phyloP scores from a whole-genome alignment of 2,888 invertebrate genomes.

The Erannis defoliaria region DNA sequence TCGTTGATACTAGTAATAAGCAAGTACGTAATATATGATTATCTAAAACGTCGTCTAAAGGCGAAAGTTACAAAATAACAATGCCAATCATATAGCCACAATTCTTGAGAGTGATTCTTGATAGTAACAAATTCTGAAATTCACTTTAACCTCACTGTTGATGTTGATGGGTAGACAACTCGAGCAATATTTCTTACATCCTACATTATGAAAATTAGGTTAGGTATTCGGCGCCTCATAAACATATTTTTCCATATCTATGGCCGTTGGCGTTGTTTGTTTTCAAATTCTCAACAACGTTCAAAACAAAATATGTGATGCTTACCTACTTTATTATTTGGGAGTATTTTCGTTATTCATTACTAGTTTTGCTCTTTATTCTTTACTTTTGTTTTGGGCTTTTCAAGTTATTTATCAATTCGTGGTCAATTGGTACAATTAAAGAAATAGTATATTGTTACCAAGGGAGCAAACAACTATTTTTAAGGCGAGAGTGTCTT shows the following conservation, averaged over 20 bases:
- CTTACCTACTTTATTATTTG: constrained; percentile 2
- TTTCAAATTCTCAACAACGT: constrained; percentile 12
- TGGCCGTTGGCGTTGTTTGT: constrained; percentile 8
- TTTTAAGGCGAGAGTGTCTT: too few species aligned
- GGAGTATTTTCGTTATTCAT: neutral
- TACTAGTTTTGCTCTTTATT: neutral
- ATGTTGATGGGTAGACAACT: constrained; percentile 20
- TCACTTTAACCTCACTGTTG: constrained; percentile 19
- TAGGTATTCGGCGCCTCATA: constrained; percentile 24
- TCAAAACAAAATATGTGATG: constrained; percentile 7
- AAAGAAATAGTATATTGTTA: too few species aligned
- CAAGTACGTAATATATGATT: too few species aligned
- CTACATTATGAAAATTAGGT: constrained; percentile 21
- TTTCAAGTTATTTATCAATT: too few species aligned
- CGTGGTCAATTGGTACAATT: too few species aligned
- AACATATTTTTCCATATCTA: constrained; percentile 22
- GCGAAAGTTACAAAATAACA: too few species aligned
- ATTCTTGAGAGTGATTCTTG: neutral
- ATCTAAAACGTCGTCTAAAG: too few species aligned
- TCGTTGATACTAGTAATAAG: too few species aligned
- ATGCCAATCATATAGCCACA: neutral
- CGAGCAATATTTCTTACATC: constrained; percentile 17
- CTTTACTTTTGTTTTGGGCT: neutral
- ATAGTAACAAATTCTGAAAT: constrained; percentile 1
- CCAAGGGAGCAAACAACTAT: too few species aligned